Conservation (phyloP, 2,797 vertebrate genomes). For the Acanthurus lineatus region DNA sequence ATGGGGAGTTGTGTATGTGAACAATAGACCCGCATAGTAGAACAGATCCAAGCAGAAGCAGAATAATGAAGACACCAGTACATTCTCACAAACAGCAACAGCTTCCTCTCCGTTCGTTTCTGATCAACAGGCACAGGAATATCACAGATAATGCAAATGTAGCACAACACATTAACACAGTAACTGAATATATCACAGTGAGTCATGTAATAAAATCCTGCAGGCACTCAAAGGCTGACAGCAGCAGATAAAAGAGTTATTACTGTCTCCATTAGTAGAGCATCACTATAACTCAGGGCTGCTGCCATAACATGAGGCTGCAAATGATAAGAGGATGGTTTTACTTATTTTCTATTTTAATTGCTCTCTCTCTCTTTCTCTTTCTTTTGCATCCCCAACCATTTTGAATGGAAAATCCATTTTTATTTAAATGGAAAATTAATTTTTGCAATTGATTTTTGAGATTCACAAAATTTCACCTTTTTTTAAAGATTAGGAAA, state of each 20-base stretch:
- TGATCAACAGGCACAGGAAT: constrained; percentile 37
- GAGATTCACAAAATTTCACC: too few species aligned
- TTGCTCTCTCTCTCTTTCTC: not conserved
- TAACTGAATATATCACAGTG: constrained; percentile 22
- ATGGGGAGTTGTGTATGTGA: constrained; percentile 16
- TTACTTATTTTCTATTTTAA: constrained; percentile 7
- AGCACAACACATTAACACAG: constrained; percentile 17
- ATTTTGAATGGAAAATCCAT: too few species aligned
- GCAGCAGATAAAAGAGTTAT: constrained; percentile 43
- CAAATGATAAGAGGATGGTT: constrained; percentile 13
- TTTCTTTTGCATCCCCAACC: not conserved
- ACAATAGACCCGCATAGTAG: constrained; percentile 38
- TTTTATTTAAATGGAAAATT: too few species aligned
- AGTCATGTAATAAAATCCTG: constrained; percentile 41
- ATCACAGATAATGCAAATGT: constrained; percentile 24
- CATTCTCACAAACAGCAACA: constrained; percentile 11
- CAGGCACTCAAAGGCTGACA: constrained; percentile 27
- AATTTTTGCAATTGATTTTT: too few species aligned
- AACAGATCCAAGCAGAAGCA: constrained; percentile 35
- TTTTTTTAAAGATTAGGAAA: too few species aligned
- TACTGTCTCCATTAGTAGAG: constrained; percentile 49
- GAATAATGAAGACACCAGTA: constrained; percentile 38
- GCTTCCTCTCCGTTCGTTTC: constrained; percentile 42
- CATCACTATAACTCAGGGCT: constrained; percentile 45
- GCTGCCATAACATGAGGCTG: constrained; percentile 6